Evolutionary conservation across 2,888 invertebrate species (phyloP).

Genomic region (Polyploca ridens): DNA sequence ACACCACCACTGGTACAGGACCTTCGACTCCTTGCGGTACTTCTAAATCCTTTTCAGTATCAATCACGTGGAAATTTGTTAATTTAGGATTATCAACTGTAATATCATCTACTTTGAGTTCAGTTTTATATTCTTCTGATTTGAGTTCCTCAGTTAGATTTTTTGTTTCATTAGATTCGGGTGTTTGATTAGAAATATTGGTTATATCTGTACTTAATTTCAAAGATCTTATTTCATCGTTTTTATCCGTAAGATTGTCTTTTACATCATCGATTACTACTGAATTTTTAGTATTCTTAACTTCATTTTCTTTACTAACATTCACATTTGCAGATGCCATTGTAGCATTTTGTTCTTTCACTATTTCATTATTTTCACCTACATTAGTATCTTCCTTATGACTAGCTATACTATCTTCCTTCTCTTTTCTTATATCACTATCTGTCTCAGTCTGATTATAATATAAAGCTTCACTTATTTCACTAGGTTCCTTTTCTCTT

Average conservation of each 20-base stretch:
- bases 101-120: conserved; percentile 17
- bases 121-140: background rate
- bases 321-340: background rate
- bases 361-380: conserved; percentile 11
- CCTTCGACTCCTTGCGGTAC: conserved; percentile 78
- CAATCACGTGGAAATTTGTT: conserved; percentile 69
- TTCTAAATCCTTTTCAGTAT: conserved; percentile 75
- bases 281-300: background rate
- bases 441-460: background rate
- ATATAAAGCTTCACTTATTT: conserved; percentile 9
- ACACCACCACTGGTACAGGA: conserved; percentile 62
- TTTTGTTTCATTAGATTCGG: background rate
- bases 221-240: conserved; percentile 3
- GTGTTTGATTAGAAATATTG: background rate
- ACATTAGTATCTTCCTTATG: background rate
- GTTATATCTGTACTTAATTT: conserved; percentile 14
- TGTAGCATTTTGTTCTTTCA: conserved; percentile 1
- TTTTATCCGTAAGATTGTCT: conserved; percentile 16
- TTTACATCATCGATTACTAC: conserved; percentile 16
- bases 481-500: conserved; percentile 29
- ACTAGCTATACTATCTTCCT: conserved; percentile 12
- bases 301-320: background rate
- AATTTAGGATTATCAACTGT: conserved; percentile 58
- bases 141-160: background rate
- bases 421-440: conserved; percentile 16